These are phyloP conservation scores for Cottus gobio DNA, from an alignment of 2,113 vertebrate species.

Conservation along the genomic window DNA sequence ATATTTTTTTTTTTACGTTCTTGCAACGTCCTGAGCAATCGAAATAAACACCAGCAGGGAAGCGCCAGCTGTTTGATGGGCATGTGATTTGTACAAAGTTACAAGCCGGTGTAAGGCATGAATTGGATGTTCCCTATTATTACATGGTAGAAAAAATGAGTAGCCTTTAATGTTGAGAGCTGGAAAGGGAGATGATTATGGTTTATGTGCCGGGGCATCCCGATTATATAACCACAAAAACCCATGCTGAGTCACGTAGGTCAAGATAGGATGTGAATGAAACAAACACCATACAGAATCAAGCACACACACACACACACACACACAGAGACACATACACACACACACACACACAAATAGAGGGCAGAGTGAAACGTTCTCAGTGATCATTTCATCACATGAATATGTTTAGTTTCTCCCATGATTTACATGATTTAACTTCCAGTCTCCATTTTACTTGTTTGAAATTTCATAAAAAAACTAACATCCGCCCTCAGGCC, in stretches of 20 bases:
- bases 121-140: constrained; percentile 77
- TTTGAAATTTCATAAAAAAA: neutral
- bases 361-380: constrained; percentile 12
- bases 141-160: constrained; percentile 74
- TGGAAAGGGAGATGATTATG: constrained; percentile 81
- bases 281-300: constrained; percentile 27
- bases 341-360: neutral
- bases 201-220: constrained; percentile 70
- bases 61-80: constrained; percentile 53
- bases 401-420: constrained; percentile 8
- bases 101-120: constrained; percentile 70
- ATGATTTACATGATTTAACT: neutral
- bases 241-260: constrained; percentile 77
- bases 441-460: neutral
- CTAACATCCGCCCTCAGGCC: no score
- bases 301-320: constrained; percentile 20
- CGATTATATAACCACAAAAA: constrained; percentile 76
- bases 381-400: constrained; percentile 30
- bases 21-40: constrained; percentile 6
- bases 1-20: neutral
- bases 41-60: constrained; percentile 51
- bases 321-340: constrained; percentile 30
- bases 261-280: constrained; percentile 67
- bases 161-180: constrained; percentile 76
- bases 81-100: constrained; percentile 77